A percentile compares a stretch with the other conserved stretches of the same genome.
Evolutionary conservation across 2,113 vertebrate species (phyloP).

Genomic region (Onychorhynchus coronatus): DNA sequence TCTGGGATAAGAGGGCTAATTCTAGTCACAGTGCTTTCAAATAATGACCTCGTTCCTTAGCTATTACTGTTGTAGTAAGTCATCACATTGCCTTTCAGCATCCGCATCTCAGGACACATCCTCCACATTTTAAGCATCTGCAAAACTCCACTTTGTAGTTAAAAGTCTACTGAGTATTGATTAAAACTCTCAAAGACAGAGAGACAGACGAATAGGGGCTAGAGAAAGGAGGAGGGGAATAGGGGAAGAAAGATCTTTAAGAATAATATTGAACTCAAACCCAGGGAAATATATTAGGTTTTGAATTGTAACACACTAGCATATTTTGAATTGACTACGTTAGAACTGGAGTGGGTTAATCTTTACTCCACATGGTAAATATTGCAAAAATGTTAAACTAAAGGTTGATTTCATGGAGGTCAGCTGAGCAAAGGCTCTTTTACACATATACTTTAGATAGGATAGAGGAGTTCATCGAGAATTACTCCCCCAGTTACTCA

Average conservation of each 20-base stretch:
- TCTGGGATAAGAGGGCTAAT: not conserved
- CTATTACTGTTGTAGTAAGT: not conserved
- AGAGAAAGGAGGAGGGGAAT: fast-evolving
- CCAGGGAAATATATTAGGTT: not conserved
- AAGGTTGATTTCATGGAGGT: not conserved
- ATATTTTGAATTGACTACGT: not conserved
- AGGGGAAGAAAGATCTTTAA: not conserved
- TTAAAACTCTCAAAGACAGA: not conserved
- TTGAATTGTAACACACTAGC: not conserved
- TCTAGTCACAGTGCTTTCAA: not conserved
- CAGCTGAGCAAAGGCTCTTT: not conserved
- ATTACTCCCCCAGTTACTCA: not conserved
- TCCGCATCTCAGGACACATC: not conserved
- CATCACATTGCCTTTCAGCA: not conserved
- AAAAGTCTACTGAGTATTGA: not conserved
- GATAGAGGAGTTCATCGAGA: not conserved
- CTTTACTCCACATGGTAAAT: not conserved
- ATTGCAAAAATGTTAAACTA: not conserved
- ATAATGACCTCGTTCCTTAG: not conserved
- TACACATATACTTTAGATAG: not conserved
- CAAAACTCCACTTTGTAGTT: not conserved
- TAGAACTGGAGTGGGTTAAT: not conserved
- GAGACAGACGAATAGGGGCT: not conserved
- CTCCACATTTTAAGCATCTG: not conserved
- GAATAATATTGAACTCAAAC: not conserved